Base-by-base conservation (phyloP, 2,888 invertebrate species). In the Pterobdella sp. region DNA sequence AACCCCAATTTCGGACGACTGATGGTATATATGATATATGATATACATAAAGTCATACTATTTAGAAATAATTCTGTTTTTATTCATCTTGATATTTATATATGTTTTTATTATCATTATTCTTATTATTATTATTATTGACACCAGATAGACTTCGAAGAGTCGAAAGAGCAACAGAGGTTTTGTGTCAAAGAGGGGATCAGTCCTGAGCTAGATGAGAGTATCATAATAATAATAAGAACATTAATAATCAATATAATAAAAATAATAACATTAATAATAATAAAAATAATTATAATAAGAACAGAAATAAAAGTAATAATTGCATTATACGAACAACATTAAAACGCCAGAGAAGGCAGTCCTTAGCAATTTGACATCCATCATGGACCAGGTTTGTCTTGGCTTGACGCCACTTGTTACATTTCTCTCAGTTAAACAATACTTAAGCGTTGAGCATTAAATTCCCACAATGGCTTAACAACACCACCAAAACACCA, bases 111-210 rank as follows among this genome's bases (percentile, higher is more conserved):
- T 4, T 3, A 4, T 14, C n/a, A 56, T 22, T 56, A 56, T 4
- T 26, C 7, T 14, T 26, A n/a, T 22, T 26, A 56, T 4, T 26
- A 4, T 14, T 26, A 56, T 22, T 26, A 56, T 22, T 26, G 3
- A 22, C 4, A 4, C 32, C 76, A 85, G 85, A 82, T 85, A 64
- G 85, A 86, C 76, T 84, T 85, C 79, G 83, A 84, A 7, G 84
- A 84, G 73, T 84, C 84, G n/a, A 76, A 77, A 32, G 76, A 77
- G 4, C 82, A 83, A 75, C 88, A 88, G 49, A 88, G 89, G 79
- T 90, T 93, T 78, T 87, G 88, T 0, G 90, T 93, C 0, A 90
- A 90, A 78, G 83, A 87, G 34, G 91, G 90, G 69, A 87, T 93
- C 1, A 91, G 92, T 81, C 85, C 88, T 1, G 87, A 88, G 76